Conservation (phyloP, 2,888 invertebrate genomes). For the Caenorhabditis wallacei region DNA sequence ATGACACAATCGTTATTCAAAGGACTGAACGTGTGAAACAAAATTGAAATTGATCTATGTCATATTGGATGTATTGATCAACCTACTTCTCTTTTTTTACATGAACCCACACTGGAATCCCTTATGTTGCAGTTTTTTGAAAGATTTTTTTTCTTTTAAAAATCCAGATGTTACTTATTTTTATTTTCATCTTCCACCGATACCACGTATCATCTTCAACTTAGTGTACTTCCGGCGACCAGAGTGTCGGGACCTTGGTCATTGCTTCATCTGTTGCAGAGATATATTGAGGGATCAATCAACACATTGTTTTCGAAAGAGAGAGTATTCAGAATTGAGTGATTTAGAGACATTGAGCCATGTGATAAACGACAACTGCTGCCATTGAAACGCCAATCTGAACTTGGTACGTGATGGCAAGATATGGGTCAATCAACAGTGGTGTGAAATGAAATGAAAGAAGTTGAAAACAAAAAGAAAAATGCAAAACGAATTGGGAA, state of each 20-base stretch:
- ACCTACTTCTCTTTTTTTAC: too few relatives aligned
- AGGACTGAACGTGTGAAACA: background rate
- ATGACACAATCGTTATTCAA: background rate
- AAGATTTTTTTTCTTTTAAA: too few relatives aligned
- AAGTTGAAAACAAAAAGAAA: slow-evolving; percentile 35
- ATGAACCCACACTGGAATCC: too few relatives aligned
- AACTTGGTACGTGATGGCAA: slow-evolving; percentile 53
- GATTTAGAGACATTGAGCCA: slow-evolving; percentile 44
- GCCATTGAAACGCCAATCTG: slow-evolving; percentile 27
- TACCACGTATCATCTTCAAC: background rate
- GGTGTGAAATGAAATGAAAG: background rate
- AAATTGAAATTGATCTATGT: too few relatives aligned
- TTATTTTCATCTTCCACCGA: background rate
- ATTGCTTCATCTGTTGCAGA: slow-evolving; percentile 48
- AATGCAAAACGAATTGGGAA: background rate
- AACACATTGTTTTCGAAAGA: slow-evolving; percentile 36
- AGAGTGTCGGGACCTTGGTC: slow-evolving; percentile 17
- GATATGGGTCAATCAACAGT: slow-evolving; percentile 31
- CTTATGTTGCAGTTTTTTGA: too few relatives aligned
- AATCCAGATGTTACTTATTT: slow-evolving; percentile 15
- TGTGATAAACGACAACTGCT: slow-evolving; percentile 54
- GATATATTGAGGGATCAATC: slow-evolving; percentile 50
- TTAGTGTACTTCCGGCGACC: slow-evolving; percentile 31
- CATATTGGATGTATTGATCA: too few relatives aligned
- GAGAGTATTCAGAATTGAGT: background rate